Evolutionary conservation across 2,797 vertebrate genomes (phyloP), one percentile per base, ranked within the genome.

Genomic region (Podarcis siculus): DNA sequence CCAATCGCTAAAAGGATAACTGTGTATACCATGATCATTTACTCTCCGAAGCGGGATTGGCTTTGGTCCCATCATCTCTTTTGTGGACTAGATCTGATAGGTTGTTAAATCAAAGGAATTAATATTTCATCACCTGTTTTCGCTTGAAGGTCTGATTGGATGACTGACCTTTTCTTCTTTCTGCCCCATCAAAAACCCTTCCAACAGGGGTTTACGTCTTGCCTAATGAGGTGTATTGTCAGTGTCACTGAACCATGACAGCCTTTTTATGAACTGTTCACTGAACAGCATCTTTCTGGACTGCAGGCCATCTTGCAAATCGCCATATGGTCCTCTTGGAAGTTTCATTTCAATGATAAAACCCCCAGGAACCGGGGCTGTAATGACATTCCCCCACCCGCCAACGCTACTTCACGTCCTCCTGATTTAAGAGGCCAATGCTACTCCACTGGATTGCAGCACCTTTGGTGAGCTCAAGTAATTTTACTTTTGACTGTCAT

Each of bases 81-180:
- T 82, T 76, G 78, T 72, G 25, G 79, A 85, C 71, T 35, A 72
- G 37, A 37, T 82, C 83, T 79, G 83, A 86, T 83, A 83, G 39
- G 66, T 83, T 86, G 79, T 39, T 67, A 79, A 88, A 86, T 83
- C 67, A 85, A 86, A 72, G 55, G 79, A 66, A 86, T 86, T 66
- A 82, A 82, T 82, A 85, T 82, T 88, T 82, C 79, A 85, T 90
- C 89, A 87, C 78, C 86, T 88, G 55, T n/a, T 82, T 64, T 79
- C 55, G 64, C 55, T 69, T 32, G 55, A 78, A 79, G 66, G 39
- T 13, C 75, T 90, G 82, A 77, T 83, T 19, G 64, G 82, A 42
- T 42, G 71, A 0, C 0, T 75, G 19, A 88, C 42, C 39, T 89
- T 12, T 86, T 39, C 80, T 87, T 27, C 83, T 72, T 71, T 89